Conservation (phyloP, 2,888 invertebrate genomes). For the Drosophila koepferae region DNA sequence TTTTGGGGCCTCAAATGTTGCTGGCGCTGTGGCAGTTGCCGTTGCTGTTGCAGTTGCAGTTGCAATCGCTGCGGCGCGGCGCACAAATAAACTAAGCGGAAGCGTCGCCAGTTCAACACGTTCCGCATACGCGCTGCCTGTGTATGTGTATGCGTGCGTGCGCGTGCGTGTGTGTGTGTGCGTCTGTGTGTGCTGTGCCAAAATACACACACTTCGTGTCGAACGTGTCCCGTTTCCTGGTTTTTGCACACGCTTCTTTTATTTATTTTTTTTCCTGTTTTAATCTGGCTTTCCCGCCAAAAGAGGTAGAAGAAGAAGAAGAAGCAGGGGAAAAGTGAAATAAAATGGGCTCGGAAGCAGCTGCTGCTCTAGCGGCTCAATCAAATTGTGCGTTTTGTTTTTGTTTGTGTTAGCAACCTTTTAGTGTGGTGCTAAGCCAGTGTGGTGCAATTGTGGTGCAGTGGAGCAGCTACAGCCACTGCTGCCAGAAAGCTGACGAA, state of each 20-base stretch:
- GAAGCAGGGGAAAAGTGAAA: background rate
- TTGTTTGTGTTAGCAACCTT: slow-evolving; percentile 48
- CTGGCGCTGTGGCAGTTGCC: slow-evolving; percentile 54
- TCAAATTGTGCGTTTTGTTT: slow-evolving; percentile 17
- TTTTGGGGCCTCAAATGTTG: slow-evolving; percentile 56
- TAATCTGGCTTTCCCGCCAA: slow-evolving; percentile 4
- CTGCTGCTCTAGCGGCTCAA: slow-evolving; percentile 18
- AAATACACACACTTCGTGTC: background rate
- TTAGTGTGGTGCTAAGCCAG: slow-evolving; percentile 17
- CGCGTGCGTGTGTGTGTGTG: background rate
- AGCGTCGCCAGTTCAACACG: slow-evolving; percentile 57
- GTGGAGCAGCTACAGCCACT: slow-evolving; percentile 11
- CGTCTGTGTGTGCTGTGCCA: background rate
- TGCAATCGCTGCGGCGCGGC: slow-evolving; percentile 72
- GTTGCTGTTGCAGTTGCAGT: slow-evolving; percentile 70
- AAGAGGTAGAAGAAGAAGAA: background rate
- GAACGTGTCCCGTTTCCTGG: slow-evolving; percentile 4
- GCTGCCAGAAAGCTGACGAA: background rate
- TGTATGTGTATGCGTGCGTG: background rate
- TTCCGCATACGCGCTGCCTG: slow-evolving; percentile 22
- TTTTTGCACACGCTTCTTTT: background rate
- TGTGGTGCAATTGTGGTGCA: slow-evolving; percentile 8
- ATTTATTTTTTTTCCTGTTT: slow-evolving; percentile 3
- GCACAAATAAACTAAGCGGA: slow-evolving; percentile 73
- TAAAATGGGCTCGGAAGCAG: slow-evolving; percentile 28